phyloP scores from a whole-genome alignment of 2,888 invertebrate species.

The Epinotia bilunana region DNA sequence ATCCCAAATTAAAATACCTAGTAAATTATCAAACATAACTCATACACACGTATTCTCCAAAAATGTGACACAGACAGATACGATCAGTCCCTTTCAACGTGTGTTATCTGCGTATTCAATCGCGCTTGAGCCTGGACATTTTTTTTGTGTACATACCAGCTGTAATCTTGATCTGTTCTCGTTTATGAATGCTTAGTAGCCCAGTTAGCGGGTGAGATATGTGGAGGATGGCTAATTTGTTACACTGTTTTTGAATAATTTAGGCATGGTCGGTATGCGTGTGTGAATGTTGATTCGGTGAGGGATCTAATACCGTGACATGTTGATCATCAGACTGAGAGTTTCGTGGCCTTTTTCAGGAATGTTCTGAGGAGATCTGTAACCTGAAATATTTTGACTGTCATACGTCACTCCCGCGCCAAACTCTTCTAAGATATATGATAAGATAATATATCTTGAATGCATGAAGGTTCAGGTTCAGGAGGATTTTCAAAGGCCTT shows the following conservation, averaged over 20 bases:
- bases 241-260: constrained; percentile 39
- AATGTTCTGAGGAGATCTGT: not conserved
- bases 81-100: constrained; percentile 72
- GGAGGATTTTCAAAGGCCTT: too few species aligned
- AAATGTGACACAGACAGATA: constrained; percentile 74
- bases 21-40: constrained; percentile 55
- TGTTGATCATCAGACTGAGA: not conserved
- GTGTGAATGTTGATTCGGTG: constrained; percentile 17
- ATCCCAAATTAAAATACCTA: not conserved
- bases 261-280: constrained; percentile 13
- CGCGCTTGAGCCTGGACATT: constrained; percentile 60
- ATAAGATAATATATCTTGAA: too few species aligned
- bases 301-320: not conserved
- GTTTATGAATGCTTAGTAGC: constrained; percentile 60
- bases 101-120: constrained; percentile 66
- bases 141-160: constrained; percentile 62
- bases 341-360: not conserved
- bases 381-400: not conserved
- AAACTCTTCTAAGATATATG: too few species aligned
- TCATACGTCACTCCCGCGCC: not conserved
- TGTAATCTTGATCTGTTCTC: constrained; percentile 66
- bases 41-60: constrained; percentile 74
- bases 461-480: too few species aligned
- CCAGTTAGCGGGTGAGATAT: constrained; percentile 64
- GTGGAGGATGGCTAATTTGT: constrained; percentile 62